These are phyloP conservation scores for Calameuta filiformis DNA, from an alignment of 2,888 invertebrate species.

Conservation along the genomic window DNA sequence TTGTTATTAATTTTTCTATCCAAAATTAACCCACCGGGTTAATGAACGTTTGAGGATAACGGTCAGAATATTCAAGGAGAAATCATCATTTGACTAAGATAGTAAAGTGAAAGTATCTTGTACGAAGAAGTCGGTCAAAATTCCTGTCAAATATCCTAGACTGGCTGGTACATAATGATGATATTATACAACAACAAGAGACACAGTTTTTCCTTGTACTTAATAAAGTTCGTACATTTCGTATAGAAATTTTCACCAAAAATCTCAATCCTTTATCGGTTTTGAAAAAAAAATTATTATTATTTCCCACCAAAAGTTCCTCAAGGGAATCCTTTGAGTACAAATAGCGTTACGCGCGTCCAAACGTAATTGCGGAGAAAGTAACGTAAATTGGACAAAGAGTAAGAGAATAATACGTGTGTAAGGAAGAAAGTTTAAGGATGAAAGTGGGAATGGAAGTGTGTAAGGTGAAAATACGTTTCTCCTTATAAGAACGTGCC, in stretches of 20 bases:
- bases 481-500: constrained; percentile 20
- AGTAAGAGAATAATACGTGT: not conserved
- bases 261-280: not conserved
- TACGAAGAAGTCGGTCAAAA: not conserved
- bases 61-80: not conserved
- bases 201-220: not conserved
- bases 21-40: not conserved
- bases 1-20: not conserved
- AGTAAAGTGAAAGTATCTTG: not conserved
- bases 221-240: not conserved
- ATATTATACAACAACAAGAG: not conserved
- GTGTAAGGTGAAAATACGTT: not conserved
- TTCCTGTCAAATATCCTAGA: not conserved
- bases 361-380: constrained; percentile 49
- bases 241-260: not conserved
- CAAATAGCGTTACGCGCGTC: not conserved
- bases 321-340: not conserved
- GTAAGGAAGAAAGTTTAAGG: constrained; percentile 47
- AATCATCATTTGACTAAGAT: not conserved
- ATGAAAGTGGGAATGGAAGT: constrained; percentile 24
- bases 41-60: not conserved
- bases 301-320: not conserved
- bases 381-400: constrained; percentile 19
- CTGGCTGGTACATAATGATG: not conserved
- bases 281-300: not conserved